Evolutionary conservation across 2,888 invertebrate species (phyloP).

Genomic region (Gymnocheta viridis): DNA sequence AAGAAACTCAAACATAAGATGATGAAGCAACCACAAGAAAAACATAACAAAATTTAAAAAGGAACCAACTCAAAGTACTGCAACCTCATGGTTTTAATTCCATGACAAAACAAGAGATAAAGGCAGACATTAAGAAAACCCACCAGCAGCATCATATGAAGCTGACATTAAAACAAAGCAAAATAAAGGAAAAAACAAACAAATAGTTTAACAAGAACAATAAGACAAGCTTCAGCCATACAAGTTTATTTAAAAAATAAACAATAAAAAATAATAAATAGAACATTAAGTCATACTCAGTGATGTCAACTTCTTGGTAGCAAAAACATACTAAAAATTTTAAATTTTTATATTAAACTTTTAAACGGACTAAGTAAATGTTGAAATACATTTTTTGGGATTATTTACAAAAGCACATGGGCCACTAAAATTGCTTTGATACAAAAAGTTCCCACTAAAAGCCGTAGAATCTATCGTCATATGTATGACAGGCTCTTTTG

Average conservation of each 20-base stretch:
- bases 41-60: constrained; percentile 9
- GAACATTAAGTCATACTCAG: neutral
- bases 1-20: constrained; percentile 17
- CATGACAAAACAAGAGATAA: neutral
- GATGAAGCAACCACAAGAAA: constrained; percentile 39
- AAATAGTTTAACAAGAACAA: constrained; percentile 47
- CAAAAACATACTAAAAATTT: too few relatives aligned
- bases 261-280: constrained; percentile 8
- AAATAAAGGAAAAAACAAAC: constrained; percentile 18
- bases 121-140: constrained; percentile 23
- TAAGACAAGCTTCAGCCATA: constrained; percentile 14
- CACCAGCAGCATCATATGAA: constrained; percentile 54
- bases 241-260: constrained; percentile 37
- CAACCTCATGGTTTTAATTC: constrained; percentile 35
- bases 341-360: too few relatives aligned
- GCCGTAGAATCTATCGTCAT: too few relatives aligned
- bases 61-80: constrained; percentile 20
- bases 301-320: neutral
- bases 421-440: too few relatives aligned
- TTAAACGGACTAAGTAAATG: too few relatives aligned
- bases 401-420: too few relatives aligned
- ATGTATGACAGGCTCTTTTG: too few relatives aligned
- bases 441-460: too few relatives aligned
- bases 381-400: too few relatives aligned
- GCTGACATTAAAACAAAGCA: constrained; percentile 48